phyloP scores from a whole-genome alignment of 1,140 invertebrate species.

The Camponotus pennsylvanicus region DNA sequence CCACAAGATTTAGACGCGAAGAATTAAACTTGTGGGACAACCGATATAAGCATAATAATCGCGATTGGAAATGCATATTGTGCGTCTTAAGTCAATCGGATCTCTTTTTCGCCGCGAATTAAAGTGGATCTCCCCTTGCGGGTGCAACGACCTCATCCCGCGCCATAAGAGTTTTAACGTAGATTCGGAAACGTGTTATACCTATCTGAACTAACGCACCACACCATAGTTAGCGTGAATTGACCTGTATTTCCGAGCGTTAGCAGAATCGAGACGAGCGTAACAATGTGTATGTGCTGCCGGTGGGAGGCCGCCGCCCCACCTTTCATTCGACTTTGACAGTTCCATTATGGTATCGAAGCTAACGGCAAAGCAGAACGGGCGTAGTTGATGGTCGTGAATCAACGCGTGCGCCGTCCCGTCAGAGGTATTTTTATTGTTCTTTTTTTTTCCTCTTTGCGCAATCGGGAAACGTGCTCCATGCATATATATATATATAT shows the following conservation, averaged over 20 bases:
- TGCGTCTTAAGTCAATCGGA: constrained; percentile 41
- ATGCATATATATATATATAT: neutral
- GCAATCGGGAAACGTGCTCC: neutral
- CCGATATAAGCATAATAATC: constrained; percentile 3
- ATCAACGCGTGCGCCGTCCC: constrained; percentile 61
- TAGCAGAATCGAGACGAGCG: constrained; percentile 17
- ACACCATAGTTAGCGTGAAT: constrained; percentile 42
- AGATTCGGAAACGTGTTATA: constrained; percentile 29
- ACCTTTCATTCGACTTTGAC: constrained; percentile 82
- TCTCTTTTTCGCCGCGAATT: constrained; percentile 27
- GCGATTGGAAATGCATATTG: constrained; percentile 38
- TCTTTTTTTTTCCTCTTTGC: neutral
- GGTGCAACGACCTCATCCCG: constrained; percentile 42
- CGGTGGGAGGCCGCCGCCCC: constrained; percentile 66
- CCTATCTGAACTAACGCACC: neutral
- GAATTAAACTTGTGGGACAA: neutral
- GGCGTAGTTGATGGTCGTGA: constrained; percentile 68
- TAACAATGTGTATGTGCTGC: constrained; percentile 48
- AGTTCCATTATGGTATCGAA: constrained; percentile 85
- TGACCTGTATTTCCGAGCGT: constrained; percentile 69
- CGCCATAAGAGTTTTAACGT: constrained; percentile 29
- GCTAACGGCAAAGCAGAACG: constrained; percentile 75
- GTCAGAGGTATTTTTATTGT: constrained; percentile 64
- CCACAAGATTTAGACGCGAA: neutral
- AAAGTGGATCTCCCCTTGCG: constrained; percentile 45